Evolutionary conservation across 2,797 vertebrate species (phyloP), one percentile per base, ranked within the genome.

Genomic region (Sternotherus odoratus): DNA sequence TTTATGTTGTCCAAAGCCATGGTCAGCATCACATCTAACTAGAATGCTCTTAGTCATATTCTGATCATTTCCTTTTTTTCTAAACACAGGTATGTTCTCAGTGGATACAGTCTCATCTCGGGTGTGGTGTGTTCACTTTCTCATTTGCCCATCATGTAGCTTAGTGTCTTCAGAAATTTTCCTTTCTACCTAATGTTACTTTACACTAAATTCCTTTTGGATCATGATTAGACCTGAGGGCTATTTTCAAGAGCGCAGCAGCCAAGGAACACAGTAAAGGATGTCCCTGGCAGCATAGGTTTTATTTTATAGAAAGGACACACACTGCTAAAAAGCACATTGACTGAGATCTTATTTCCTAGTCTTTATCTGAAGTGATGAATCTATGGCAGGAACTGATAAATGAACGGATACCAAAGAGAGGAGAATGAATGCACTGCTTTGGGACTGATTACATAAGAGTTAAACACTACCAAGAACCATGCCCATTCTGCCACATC

Each of bases 311-410:
- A 51, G 46, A 43, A 0, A 66, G 86, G 77, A 78, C 93, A 21
- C 6, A 8, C 79, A 80, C 10, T 63, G 56, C 49, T 5, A 28
- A 83, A 83, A 7, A 43, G 1, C 0, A 0, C 33, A 0, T 28
- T 75, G 16, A 7, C 4, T 48, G 79, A 86, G 33, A 79, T 57
- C 3, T 0, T 19, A 80, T 36, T 8, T 2, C 2, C 60, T 19
- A 48, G 6, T 51, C 80, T 77, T 69, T 85, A 3, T 36, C 72
- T 19, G 39, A 74, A 46, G 69, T 74, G 23, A 43, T 74, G 11
- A 39, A 26, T 43, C 69, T 74, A 74, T 26, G 69, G 36, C 23
- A 74, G 12, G 13, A 11, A 43, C 39, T 13, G 66, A 72, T 72
- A 43, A 39, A 43, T 82, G 54, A 66, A 85, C 82, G 49, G 21